A percentile compares a stretch with the other conserved stretches of the same genome.
Conservation (phyloP, 2,113 vertebrate genomes). For the Prunella himalayana region DNA sequence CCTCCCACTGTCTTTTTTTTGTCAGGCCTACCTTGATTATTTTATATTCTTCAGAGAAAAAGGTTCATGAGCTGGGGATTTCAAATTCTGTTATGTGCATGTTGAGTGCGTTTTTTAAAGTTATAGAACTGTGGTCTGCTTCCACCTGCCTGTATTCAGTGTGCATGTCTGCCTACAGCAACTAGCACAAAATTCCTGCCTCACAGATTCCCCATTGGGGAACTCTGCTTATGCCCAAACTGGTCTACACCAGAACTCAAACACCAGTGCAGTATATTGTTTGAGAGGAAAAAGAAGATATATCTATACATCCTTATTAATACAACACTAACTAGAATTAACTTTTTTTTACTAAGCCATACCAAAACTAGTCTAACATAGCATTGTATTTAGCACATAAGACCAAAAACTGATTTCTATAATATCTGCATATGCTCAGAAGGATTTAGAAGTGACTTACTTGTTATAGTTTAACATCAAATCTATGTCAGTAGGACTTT, state of each 20-base stretch:
- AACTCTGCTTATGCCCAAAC: not conserved
- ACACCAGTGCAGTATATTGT: not conserved
- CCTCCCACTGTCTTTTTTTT: not conserved
- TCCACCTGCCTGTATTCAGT: not conserved
- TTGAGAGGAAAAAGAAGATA: not conserved
- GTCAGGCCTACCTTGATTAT: not conserved
- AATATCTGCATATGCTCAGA: not conserved
- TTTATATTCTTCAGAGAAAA: not conserved
- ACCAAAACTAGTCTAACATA: not conserved
- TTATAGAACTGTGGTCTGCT: not conserved
- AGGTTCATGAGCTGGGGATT: not conserved
- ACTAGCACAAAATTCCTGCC: not conserved
- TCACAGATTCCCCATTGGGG: not conserved
- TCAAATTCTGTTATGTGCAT: not conserved
- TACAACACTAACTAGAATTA: not conserved
- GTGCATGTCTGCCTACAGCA: not conserved
- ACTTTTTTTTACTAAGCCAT: not conserved
- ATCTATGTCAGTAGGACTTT: not conserved
- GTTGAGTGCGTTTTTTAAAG: not conserved
- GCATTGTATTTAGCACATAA: not conserved
- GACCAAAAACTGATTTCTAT: not conserved
- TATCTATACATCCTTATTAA: not conserved
- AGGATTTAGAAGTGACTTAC: not conserved
- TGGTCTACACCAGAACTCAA: not conserved
- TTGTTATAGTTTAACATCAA: not conserved